These are phyloP conservation scores for Euthynnus affinis DNA, from an alignment of 2,797 vertebrate species.

Conservation along the genomic window DNA sequence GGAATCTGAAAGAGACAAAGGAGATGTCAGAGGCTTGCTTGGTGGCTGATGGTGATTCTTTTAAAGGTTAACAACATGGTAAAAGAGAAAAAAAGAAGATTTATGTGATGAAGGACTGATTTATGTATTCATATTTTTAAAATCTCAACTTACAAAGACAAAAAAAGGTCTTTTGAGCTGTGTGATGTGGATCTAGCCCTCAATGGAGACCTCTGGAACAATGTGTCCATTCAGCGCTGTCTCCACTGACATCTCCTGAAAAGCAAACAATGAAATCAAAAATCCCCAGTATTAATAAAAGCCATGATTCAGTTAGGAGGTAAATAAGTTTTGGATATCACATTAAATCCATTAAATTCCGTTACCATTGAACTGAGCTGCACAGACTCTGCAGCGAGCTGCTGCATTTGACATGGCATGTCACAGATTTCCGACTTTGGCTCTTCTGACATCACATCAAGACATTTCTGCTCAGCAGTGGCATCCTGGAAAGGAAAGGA, in stretches of 20 bases:
- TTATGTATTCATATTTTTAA: no score
- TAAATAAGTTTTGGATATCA: background rate
- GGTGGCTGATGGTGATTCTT: background rate
- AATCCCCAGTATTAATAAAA: background rate
- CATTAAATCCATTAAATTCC: background rate
- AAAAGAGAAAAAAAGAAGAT: background rate
- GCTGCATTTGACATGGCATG: slow-evolving; percentile 68
- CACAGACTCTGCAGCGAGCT: slow-evolving; percentile 60
- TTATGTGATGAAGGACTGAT: background rate
- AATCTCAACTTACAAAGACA: slow-evolving; percentile 61
- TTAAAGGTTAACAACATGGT: background rate
- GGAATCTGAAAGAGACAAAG: slow-evolving; percentile 67
- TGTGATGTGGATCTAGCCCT: slow-evolving; percentile 67
- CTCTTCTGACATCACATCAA: slow-evolving; percentile 53
- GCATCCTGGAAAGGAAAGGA: slow-evolving; percentile 39
- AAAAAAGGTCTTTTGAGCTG: slow-evolving; percentile 46
- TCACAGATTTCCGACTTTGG: slow-evolving; percentile 56
- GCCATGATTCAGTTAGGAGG: background rate
- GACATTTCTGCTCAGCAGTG: slow-evolving; percentile 41
- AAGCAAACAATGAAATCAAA: background rate
- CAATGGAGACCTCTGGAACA: slow-evolving; percentile 76
- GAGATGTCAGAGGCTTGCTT: background rate
- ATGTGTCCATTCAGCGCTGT: slow-evolving; percentile 73
- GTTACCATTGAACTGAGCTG: slow-evolving; percentile 61
- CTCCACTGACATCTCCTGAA: slow-evolving; percentile 74